Evolutionary conservation across 2,113 vertebrate genomes (phyloP), one percentile per base, ranked within the genome.

Genomic region (Pipa parva): DNA sequence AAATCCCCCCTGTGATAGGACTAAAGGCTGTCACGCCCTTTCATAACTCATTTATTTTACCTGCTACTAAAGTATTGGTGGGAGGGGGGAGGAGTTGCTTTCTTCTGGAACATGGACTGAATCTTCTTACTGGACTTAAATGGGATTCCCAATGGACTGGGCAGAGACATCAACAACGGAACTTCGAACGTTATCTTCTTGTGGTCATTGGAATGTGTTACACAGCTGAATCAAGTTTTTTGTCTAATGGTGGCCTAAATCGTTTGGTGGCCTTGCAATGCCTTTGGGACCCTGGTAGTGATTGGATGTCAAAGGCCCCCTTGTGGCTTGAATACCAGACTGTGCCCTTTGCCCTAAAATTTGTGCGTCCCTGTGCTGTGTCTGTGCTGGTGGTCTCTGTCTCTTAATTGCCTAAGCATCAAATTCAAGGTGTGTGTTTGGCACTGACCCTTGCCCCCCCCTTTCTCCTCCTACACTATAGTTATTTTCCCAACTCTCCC

Each of bases 311-410:
- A 10, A 4, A 39, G 31, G 31, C 56, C 31, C 57, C 25, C 45
- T 60, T 22, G 33, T 36, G 46, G 31, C 58, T 58, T 61, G 25
- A 28, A 13, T 18, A 51, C 24, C 42, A 24, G 51, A 48, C 48
- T 29, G 18, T 45, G 65, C 31, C 65, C 59, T 33, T 36, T 12
- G 17, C 25, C 57, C 58, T 60, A 58, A 58, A 70, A 50, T 70
- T 63, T 63, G 42, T 39, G 69, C 57, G 51, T 71, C 31, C 51
- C 52, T 49, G 61, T 63, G 69, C 61, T 58, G 69, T 71, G 60
- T 63, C 31, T 63, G 59, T 58, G 61, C 51, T 71, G 59, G 59
- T 63, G 58, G 58, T 50, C 59, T 57, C 21, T 71, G 69, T 63
- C 50, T 71, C 10, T 56, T 59, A 58, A 20, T 56, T 71, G 61